These are phyloP conservation scores for Rhyacophila brunnea DNA, from an alignment of 1,140 invertebrate genomes.

Conservation along the genomic window DNA sequence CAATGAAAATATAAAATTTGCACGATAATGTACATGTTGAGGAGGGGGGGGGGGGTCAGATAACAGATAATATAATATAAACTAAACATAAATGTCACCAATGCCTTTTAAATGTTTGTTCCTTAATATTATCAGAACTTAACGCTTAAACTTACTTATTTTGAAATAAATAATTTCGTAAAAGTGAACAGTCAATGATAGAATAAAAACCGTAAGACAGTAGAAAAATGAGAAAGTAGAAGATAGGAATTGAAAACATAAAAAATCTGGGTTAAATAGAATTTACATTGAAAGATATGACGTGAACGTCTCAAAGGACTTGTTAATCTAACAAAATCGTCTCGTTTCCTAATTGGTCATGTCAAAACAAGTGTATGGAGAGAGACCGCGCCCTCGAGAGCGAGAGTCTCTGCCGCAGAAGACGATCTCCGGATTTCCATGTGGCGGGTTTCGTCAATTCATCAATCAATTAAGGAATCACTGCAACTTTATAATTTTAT, in stretches of 20 bases:
- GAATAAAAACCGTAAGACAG: slow-evolving; percentile 13
- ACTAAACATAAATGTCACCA: slow-evolving; percentile 26
- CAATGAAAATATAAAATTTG: slow-evolving; percentile 14
- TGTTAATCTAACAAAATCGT: slow-evolving; percentile 28
- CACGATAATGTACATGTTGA: slow-evolving; percentile 16
- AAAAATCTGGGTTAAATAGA: slow-evolving; percentile 16
- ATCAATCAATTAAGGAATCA: slow-evolving; percentile 22
- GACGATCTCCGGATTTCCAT: not conserved
- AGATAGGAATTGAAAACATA: slow-evolving; percentile 8
- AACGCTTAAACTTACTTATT: slow-evolving; percentile 33
- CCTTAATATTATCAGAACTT: slow-evolving; percentile 32
- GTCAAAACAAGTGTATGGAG: slow-evolving; percentile 16
- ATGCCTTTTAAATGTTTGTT: slow-evolving; percentile 25
- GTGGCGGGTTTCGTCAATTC: not conserved
- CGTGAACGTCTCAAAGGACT: slow-evolving; percentile 23
- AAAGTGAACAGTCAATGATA: slow-evolving; percentile 8
- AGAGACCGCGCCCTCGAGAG: not conserved
- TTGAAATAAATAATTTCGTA: slow-evolving; percentile 33
- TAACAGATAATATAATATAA: slow-evolving; percentile 15
- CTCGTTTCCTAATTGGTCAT: slow-evolving; percentile 33
- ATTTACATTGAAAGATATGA: slow-evolving; percentile 30
- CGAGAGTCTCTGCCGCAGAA: not conserved
- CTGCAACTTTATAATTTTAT: slow-evolving; percentile 33
- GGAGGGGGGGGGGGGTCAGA: too few relatives aligned
- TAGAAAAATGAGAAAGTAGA: slow-evolving; percentile 14